A percentile compares a stretch with the other conserved stretches of the same genome.
These are phyloP conservation scores for Steatornis caripensis DNA, from an alignment of 2,113 vertebrate genomes.

Conservation along the genomic window DNA sequence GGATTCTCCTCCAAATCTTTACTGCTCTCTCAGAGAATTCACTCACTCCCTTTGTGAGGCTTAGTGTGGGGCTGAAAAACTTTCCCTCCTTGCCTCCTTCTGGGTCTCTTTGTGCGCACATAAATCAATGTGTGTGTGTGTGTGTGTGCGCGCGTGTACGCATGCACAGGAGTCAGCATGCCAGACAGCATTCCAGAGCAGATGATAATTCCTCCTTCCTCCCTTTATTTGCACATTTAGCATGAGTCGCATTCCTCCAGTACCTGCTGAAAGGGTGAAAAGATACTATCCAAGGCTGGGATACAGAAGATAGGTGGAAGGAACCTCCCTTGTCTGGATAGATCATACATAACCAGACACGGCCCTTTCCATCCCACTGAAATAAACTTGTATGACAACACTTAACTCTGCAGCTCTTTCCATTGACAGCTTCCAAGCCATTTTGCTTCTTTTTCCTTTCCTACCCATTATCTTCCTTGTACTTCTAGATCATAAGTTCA, in stretches of 20 bases:
- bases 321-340: not conserved
- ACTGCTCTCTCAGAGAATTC: not conserved
- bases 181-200: conserved; percentile 34
- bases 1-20: not conserved
- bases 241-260: not conserved
- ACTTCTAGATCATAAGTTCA: not conserved
- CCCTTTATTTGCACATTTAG: conserved; percentile 2
- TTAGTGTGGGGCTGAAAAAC: conserved; percentile 2
- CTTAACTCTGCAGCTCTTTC: not conserved
- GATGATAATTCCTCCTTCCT: not conserved
- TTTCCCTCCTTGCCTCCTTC: not conserved
- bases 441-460: not conserved
- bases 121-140: not conserved
- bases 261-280: conserved; percentile 14
- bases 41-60: not conserved
- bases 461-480: not conserved
- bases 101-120: conserved; percentile 13
- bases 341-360: not conserved
- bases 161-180: not conserved
- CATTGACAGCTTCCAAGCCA: not conserved
- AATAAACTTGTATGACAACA: not conserved
- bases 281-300: not conserved
- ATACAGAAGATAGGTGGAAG: not conserved
- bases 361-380: not conserved
- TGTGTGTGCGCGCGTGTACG: not conserved